Base-by-base conservation (phyloP, 2,888 invertebrate species). In the Cataglyphis livida region DNA sequence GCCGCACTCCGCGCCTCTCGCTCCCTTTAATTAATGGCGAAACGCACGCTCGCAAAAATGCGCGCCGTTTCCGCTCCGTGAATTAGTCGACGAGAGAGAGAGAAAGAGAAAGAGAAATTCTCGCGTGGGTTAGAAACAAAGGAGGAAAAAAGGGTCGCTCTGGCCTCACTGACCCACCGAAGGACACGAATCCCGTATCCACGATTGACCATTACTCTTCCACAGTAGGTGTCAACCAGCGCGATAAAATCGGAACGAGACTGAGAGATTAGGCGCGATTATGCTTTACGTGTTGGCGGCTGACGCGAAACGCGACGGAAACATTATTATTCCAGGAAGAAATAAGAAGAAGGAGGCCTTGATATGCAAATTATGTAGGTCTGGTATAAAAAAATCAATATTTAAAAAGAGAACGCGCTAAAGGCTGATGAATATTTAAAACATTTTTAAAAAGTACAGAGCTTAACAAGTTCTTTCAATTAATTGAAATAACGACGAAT, bases 11-110 rank as follows among this genome's bases (percentile, higher is more conserved):
- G 70, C 51, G 32, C 35, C 18, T n/a, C 62, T 35, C 54, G 83
- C 74, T 84, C 90, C 85, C 90, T 89, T 91, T 91, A 91, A 91
- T 91, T 91, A 91, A 91, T 91, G 88, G 87, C 86, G 75, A 85
- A 84, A 82, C 88, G 81, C 85, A 85, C 79, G 82, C 84, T 68
- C 66, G 81, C 51, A 32, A 82, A 62, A 84, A 78, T 75, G 76
- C 75, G 82, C 78, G 68, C 78, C 66, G 83, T 81, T 79, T 41
- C 81, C 74, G 70, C 59, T 21, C 57, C 75, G 61, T 83, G 84
- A 89, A 88, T 88, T 89, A 88, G 88, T 87, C 81, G 51, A n/a
- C 81, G 62, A 82, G 84, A 70, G 83, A 78, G 81, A 28, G 25
- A 15, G 68, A 81, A 1, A 18, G 48, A 48, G 48, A 5, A 15